Base-by-base conservation (phyloP, 2,888 invertebrate genomes). In the Patella pellucida region DNA sequence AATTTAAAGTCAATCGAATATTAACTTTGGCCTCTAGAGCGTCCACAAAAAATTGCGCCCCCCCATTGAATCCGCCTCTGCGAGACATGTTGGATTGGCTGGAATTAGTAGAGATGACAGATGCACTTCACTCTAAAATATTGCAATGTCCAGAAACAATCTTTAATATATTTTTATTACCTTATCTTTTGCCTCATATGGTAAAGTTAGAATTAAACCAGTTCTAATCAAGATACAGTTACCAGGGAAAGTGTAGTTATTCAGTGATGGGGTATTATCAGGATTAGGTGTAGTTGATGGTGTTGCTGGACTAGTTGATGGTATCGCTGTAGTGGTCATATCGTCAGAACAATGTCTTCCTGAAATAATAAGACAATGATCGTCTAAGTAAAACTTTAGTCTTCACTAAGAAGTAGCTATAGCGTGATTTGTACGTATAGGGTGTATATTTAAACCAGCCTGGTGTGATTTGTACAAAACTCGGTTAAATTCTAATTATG, bases 181-280 rank as follows among this genome's bases (percentile, higher is more conserved):
- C 62, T 62, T 4, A 23, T 3, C 2, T 3, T 19, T 23, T 19
- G 62, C 23, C 14, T 62, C 19, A 14, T 62, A 62, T 19, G 62
- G 62, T 12, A 62, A 14, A 23, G 19, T 41, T 52, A 83, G 78
- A 14, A 68, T 54, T 23, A 83, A 72, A n/a, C 71, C 75, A n/a
- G 77, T 79, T 19, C 73, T 52, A 27, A 83, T 70, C 52, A 78
- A 67, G 3, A 83, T 72, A 76, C 83, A 83, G 31, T 76, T 76
- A n/a, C 72, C 75, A 16, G 54, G 62, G 7, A 71, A 69, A 19
- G n/a, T 41, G 12, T 77, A 73, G 19, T 19, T 74, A 12, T 76
- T 76, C 2, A 15, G n/a, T 23, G 69, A 73, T 12, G 62, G 72
- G 67, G 72, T 78, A 51, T 41, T 54, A 7, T 52, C 16, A 19